Percentiles rank a stretch among this genome's conserved stretches.
phyloP scores from a whole-genome alignment of 1,140 invertebrate genomes.

The Diabrotica virgifera region DNA sequence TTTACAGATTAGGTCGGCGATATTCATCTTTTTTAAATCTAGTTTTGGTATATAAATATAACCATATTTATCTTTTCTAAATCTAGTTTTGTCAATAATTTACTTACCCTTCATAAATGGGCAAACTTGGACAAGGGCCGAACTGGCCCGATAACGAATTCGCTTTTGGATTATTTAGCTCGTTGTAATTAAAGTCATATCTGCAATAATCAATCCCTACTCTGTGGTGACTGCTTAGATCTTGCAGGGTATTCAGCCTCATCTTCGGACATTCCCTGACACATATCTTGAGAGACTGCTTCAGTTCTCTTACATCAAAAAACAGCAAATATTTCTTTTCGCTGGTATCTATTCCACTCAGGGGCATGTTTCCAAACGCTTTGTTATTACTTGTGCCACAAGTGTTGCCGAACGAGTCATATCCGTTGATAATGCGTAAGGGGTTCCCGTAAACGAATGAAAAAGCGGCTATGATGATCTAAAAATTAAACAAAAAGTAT shows the following conservation, averaged over 20 bases:
- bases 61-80: no score
- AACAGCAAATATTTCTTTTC: conserved; percentile 82
- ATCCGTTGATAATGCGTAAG: conserved; percentile 82
- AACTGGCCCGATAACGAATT: conserved; percentile 55
- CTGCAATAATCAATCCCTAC: conserved; percentile 72
- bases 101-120: conserved; percentile 64
- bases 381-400: conserved; percentile 81
- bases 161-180: conserved; percentile 37
- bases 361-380: conserved; percentile 66
- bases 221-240: conserved; percentile 68
- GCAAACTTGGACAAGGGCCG: conserved; percentile 69
- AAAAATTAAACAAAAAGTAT: conserved; percentile 6
- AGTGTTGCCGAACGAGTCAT: conserved; percentile 94
- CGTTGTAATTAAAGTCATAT: conserved; percentile 65
- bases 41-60: no score
- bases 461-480: conserved; percentile 84
- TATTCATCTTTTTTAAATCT: no score
- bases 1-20: no score
- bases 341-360: conserved; percentile 77
- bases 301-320: conserved; percentile 74
- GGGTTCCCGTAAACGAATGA: conserved; percentile 88
- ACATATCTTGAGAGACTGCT: conserved; percentile 80
- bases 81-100: not conserved
- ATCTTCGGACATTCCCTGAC: conserved; percentile 81
- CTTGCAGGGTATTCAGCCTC: conserved; percentile 60